A percentile compares a stretch with the other conserved stretches of the same genome.
Conservation (phyloP, 2,113 vertebrate species). For the Ctenodactylus gundi region DNA sequence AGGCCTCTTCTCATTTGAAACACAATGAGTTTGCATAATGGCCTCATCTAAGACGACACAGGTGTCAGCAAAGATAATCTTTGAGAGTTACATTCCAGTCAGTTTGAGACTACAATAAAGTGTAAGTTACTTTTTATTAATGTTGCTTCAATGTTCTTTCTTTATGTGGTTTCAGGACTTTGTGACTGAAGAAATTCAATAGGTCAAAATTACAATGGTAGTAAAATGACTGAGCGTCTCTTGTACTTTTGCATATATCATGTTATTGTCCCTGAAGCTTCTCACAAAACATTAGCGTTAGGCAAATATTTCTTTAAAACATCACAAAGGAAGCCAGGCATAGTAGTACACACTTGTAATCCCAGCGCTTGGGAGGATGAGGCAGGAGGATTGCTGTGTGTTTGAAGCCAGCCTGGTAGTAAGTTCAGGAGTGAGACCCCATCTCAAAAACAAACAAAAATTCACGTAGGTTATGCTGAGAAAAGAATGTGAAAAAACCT, state of each 20-base stretch:
- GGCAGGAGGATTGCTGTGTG: too few relatives aligned
- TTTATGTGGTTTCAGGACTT: neutral
- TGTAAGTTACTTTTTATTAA: constrained; percentile 4
- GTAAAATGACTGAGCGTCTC: neutral
- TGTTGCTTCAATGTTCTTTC: neutral
- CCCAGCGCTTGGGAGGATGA: too few relatives aligned
- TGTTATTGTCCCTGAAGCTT: neutral
- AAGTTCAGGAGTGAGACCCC: too few relatives aligned
- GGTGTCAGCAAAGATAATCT: neutral
- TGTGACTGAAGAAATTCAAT: neutral
- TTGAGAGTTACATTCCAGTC: neutral
- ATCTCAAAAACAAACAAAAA: too few relatives aligned
- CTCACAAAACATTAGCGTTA: neutral
- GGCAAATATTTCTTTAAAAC: neutral
- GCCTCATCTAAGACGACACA: neutral
- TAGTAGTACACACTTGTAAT: too few relatives aligned
- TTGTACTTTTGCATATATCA: neutral
- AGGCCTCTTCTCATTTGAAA: neutral
- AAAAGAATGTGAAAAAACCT: neutral
- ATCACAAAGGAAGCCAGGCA: too few relatives aligned
- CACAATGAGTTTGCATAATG: neutral
- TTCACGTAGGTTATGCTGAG: neutral
- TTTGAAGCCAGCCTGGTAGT: too few relatives aligned
- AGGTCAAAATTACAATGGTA: neutral
- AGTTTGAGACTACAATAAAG: neutral